A percentile compares a stretch with the other conserved stretches of the same genome.
Evolutionary conservation across 2,888 invertebrate species (phyloP).

Genomic region (Malthinus seriepunctatus): DNA sequence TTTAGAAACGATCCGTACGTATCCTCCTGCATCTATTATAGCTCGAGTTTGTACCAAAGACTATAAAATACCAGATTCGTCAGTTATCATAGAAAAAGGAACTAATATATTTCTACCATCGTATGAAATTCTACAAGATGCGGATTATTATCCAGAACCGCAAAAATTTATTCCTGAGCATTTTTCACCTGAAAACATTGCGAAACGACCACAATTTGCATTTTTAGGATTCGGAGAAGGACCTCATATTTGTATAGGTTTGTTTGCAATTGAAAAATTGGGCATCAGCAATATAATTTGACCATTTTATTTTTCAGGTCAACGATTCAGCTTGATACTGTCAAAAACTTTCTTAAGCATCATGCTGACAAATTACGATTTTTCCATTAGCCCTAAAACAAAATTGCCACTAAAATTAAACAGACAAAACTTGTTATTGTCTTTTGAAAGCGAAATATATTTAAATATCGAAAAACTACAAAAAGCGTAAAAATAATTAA

Average conservation of each 20-base stretch:
- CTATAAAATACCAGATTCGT: slow-evolving; percentile 39
- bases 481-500: not conserved
- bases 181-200: slow-evolving; percentile 59
- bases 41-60: slow-evolving; percentile 37
- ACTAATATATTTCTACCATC: slow-evolving; percentile 35
- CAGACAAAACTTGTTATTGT: not conserved
- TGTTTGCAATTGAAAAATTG: not conserved
- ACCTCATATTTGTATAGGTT: slow-evolving; percentile 62
- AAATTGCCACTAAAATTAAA: not conserved
- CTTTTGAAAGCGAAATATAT: not conserved
- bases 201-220: slow-evolving; percentile 53
- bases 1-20: slow-evolving; percentile 43
- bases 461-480: slow-evolving; percentile 2
- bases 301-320: not conserved
- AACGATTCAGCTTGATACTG: not conserved
- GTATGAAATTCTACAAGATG: slow-evolving; percentile 41
- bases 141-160: slow-evolving; percentile 58
- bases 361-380: not conserved
- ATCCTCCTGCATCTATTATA: slow-evolving; percentile 42
- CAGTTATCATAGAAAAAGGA: slow-evolving; percentile 35
- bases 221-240: slow-evolving; percentile 64
- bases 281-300: not conserved
- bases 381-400: not conserved
- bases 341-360: not conserved
- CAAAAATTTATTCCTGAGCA: slow-evolving; percentile 65